A percentile compares a stretch with the other conserved stretches of the same genome.
These are phyloP conservation scores for Cerastis rubricosa DNA, from an alignment of 2,888 invertebrate genomes.

Conservation along the genomic window DNA sequence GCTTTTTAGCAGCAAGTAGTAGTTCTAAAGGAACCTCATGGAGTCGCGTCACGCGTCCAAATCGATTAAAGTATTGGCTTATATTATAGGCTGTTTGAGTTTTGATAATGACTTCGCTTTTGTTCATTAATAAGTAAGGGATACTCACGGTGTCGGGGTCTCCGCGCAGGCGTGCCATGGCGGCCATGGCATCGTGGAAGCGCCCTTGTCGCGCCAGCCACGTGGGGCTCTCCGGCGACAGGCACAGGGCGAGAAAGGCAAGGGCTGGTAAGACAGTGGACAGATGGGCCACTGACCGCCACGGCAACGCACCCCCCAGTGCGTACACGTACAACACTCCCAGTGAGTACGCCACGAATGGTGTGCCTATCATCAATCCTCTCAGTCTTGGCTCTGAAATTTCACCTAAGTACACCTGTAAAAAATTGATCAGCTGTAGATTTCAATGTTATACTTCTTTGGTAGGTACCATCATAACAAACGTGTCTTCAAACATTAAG, in stretches of 20 bases:
- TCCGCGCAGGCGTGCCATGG: slow-evolving; percentile 91
- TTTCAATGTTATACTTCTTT: not conserved
- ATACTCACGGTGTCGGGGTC: slow-evolving; percentile 90
- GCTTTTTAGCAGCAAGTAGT: too few species aligned
- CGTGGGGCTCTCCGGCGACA: slow-evolving; percentile 94
- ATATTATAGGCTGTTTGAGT: slow-evolving; percentile 14
- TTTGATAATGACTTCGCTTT: slow-evolving; percentile 29
- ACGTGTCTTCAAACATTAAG: not conserved
- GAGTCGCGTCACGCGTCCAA: slow-evolving; percentile 7
- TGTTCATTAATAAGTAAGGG: slow-evolving; percentile 29
- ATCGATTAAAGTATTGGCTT: slow-evolving; percentile 30
- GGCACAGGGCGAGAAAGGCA: slow-evolving; percentile 91
- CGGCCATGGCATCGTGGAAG: slow-evolving; percentile 89
- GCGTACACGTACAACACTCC: slow-evolving; percentile 94
- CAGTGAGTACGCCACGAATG: slow-evolving; percentile 94
- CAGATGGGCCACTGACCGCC: slow-evolving; percentile 93
- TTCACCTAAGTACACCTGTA: slow-evolving; percentile 94
- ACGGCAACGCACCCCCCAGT: slow-evolving; percentile 92
- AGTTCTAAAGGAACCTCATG: not conserved
- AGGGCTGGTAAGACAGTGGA: slow-evolving; percentile 91
- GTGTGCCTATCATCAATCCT: slow-evolving; percentile 93
- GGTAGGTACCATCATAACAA: not conserved
- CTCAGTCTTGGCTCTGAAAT: slow-evolving; percentile 93
- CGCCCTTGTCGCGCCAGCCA: slow-evolving; percentile 93
- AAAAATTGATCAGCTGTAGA: slow-evolving; percentile 39